Percentiles rank a stretch among this genome's conserved stretches.
Evolutionary conservation across 2,113 vertebrate species (phyloP).

Genomic region (Pomatorhinus ruficollis): DNA sequence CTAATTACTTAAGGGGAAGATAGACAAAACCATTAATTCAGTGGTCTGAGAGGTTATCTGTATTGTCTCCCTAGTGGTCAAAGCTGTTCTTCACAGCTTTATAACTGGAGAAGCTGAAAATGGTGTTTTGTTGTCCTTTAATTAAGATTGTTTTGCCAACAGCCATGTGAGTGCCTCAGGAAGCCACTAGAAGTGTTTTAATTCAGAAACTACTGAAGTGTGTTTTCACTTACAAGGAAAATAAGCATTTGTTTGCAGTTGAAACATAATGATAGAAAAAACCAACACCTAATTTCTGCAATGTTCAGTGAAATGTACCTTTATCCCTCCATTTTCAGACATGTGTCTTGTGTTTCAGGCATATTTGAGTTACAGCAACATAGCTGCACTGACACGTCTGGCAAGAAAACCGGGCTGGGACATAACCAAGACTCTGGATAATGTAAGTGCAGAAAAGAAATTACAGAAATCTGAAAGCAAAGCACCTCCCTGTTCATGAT

Average conservation of each 20-base stretch:
- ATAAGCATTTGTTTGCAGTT: background rate
- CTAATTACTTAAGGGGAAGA: background rate
- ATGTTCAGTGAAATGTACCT: background rate
- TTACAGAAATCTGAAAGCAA: background rate
- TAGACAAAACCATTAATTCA: background rate
- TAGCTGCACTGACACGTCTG: slow-evolving; percentile 69
- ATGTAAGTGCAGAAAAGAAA: slow-evolving; percentile 56
- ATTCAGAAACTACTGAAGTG: slow-evolving; percentile 25
- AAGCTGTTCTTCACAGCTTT: background rate
- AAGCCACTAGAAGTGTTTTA: slow-evolving; percentile 1
- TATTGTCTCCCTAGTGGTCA: background rate
- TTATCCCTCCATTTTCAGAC: background rate
- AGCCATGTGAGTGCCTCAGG: background rate
- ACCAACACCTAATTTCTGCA: background rate
- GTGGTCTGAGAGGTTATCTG: background rate
- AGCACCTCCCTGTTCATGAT: background rate
- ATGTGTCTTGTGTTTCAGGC: slow-evolving; percentile 58
- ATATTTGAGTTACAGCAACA: slow-evolving; percentile 71
- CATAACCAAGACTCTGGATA: slow-evolving; percentile 37
- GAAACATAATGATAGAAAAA: background rate
- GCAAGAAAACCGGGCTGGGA: slow-evolving; percentile 76
- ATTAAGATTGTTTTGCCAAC: slow-evolving; percentile 36
- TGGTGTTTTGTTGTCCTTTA: slow-evolving; percentile 13
- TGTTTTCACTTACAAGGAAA: background rate
- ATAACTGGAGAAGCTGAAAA: background rate